Evolutionary conservation across 2,113 vertebrate genomes (phyloP).

Genomic region (Coregonus clupeaformis): DNA sequence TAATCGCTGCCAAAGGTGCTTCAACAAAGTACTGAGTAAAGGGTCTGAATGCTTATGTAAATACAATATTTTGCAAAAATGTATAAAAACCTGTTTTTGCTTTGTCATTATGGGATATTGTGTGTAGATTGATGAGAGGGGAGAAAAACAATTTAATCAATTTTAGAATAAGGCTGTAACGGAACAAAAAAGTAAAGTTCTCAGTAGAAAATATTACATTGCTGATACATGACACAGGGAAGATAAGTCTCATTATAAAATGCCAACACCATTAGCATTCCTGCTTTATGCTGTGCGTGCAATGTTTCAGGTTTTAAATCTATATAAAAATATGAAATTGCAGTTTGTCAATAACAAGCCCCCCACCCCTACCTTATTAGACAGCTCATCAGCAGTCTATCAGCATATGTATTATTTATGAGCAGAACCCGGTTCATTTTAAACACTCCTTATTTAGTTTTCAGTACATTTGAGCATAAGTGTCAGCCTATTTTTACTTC

Average conservation of each 20-base stretch:
- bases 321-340: constrained; percentile 50
- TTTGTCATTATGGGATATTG: no score
- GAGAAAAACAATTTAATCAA: no score
- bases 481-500: constrained; percentile 41
- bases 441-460: constrained; percentile 51
- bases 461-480: no score
- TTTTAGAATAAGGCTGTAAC: background rate
- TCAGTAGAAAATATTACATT: background rate
- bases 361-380: constrained; percentile 64
- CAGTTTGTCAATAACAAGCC: constrained; percentile 57
- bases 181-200: background rate
- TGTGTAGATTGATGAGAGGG: no score
- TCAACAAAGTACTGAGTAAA: no score
- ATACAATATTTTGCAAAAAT: no score
- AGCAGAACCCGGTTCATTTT: constrained; percentile 46
- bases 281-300: constrained; percentile 23
- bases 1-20: no score
- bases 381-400: constrained; percentile 72
- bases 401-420: constrained; percentile 68
- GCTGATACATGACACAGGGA: constrained; percentile 50
- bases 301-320: constrained; percentile 53
- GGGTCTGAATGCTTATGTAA: no score
- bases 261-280: constrained; percentile 64
- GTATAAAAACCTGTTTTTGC: no score
- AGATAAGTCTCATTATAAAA: constrained; percentile 60